These are phyloP conservation scores for Troilus luridus DNA, from an alignment of 2,888 invertebrate species.

Conservation along the genomic window DNA sequence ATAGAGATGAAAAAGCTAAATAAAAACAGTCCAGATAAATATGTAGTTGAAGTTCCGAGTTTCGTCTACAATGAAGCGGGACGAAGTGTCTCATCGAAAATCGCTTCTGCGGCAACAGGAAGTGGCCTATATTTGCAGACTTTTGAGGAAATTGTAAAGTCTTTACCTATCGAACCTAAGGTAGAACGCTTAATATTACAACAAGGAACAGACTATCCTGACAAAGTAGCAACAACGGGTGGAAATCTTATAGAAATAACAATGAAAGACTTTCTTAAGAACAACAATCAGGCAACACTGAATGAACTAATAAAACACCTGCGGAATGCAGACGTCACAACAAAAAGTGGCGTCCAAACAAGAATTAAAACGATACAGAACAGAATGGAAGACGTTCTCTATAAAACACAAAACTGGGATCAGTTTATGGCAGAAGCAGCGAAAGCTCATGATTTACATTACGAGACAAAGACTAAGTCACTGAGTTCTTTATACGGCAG, in stretches of 20 bases:
- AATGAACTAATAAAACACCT: neutral
- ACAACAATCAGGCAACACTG: neutral
- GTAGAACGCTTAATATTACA: neutral
- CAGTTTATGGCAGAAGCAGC: neutral
- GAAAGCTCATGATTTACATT: neutral
- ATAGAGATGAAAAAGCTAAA: too few relatives aligned
- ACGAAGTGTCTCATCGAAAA: too few relatives aligned
- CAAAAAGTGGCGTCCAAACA: neutral
- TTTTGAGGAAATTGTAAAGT: neutral
- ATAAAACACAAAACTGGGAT: neutral
- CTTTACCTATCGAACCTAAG: neutral
- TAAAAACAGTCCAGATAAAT: too few relatives aligned
- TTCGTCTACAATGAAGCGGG: too few relatives aligned
- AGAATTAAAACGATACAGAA: neutral
- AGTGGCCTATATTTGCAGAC: neutral
- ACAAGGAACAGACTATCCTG: neutral
- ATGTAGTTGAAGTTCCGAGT: too few relatives aligned
- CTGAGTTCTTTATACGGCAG: neutral
- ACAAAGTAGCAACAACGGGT: neutral
- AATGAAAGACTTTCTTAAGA: neutral
- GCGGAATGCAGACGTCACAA: neutral
- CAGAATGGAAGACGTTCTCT: neutral
- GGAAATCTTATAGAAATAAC: neutral
- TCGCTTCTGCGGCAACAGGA: neutral
- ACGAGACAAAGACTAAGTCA: neutral